Conservation (phyloP, 2,113 vertebrate genomes). For the Oncorhynchus clarkii region DNA sequence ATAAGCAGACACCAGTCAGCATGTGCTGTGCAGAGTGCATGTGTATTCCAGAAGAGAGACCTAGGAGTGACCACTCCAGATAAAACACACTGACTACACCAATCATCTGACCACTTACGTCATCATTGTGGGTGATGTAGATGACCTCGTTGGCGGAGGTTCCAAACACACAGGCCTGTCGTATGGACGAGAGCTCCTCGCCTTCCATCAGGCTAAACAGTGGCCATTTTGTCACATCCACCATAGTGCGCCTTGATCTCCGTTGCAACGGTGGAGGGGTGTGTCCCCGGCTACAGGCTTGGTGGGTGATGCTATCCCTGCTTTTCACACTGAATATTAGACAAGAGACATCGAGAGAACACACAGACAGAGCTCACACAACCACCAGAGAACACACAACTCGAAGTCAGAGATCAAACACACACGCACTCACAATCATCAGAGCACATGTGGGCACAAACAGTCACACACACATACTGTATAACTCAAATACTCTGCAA, state of each 20-base stretch:
- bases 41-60: background rate
- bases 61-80: too few relatives aligned
- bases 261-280: slow-evolving; percentile 61
- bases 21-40: background rate
- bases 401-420: too few relatives aligned
- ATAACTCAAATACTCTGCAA: slow-evolving; percentile 48
- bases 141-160: slow-evolving; percentile 91
- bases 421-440: too few relatives aligned
- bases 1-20: slow-evolving; percentile 2
- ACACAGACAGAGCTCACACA: slow-evolving; percentile 69
- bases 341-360: slow-evolving; percentile 77
- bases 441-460: too few relatives aligned
- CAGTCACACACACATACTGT: slow-evolving; percentile 81
- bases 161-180: slow-evolving; percentile 92
- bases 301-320: too few relatives aligned
- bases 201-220: background rate
- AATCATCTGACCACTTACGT: background rate
- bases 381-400: too few relatives aligned
- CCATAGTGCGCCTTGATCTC: too few relatives aligned
- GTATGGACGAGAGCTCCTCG: slow-evolving; percentile 81
- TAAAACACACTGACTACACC: too few relatives aligned
- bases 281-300: slow-evolving; percentile 28
- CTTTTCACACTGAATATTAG: too few relatives aligned
- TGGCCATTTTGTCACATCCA: slow-evolving; percentile 61
- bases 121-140: slow-evolving; percentile 81